Conservation (phyloP, 2,888 invertebrate genomes). For the Dryobotodes eremita region DNA sequence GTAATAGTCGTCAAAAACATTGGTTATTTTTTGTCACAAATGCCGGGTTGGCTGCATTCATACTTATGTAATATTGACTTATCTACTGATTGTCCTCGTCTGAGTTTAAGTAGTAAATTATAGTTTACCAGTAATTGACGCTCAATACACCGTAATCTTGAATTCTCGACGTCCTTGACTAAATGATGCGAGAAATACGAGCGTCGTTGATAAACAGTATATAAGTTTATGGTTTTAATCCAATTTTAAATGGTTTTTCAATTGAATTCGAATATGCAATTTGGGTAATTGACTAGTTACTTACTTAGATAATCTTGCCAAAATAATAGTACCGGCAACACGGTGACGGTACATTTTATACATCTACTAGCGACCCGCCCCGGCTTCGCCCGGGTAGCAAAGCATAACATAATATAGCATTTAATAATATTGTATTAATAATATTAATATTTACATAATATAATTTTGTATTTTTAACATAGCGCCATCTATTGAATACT, state of each 20-base stretch:
- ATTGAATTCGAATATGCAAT: neutral
- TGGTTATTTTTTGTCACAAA: neutral
- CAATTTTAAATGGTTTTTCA: conserved; percentile 7
- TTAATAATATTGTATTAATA: no score
- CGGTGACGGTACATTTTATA: neutral
- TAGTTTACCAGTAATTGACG: conserved; percentile 19
- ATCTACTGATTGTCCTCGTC: neutral
- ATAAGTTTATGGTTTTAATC: conserved; percentile 11
- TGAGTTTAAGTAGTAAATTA: conserved; percentile 10
- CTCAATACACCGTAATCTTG: conserved; percentile 23
- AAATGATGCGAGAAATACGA: conserved; percentile 21
- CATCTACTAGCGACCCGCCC: no score
- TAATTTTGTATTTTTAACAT: no score
- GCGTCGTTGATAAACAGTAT: conserved; percentile 7
- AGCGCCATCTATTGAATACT: no score
- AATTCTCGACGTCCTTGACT: conserved; percentile 26
- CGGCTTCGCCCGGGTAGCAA: no score
- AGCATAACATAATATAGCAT: no score
- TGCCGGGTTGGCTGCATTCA: neutral
- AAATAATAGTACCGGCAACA: neutral
- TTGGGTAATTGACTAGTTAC: neutral
- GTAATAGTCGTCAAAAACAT: neutral
- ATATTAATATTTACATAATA: no score
- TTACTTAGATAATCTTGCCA: neutral
- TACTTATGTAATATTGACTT: conserved; percentile 4